Conservation (phyloP, 2,797 vertebrate species). For the Siniperca obscura region DNA sequence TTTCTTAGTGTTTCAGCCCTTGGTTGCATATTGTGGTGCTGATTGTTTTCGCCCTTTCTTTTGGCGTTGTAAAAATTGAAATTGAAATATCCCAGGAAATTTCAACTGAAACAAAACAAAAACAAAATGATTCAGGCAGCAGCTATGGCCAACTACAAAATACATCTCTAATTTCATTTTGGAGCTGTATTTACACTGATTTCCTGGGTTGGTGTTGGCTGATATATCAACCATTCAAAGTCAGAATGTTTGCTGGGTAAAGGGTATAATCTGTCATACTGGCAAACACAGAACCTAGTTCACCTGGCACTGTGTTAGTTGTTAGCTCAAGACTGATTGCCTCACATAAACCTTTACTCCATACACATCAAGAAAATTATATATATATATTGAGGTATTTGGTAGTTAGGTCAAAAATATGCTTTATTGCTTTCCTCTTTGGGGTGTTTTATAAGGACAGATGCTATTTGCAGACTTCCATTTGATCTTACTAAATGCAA, state of each 20-base stretch:
- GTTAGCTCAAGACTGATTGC: not conserved
- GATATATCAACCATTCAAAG: not conserved
- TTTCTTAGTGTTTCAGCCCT: too few relatives aligned
- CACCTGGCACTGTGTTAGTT: not conserved
- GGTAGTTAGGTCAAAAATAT: not conserved
- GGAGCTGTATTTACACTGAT: not conserved
- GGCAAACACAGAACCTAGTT: not conserved
- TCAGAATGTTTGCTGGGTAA: not conserved
- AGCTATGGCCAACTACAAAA: not conserved
- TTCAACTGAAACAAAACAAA: not conserved
- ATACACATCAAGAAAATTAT: too few relatives aligned
- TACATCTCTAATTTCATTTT: not conserved
- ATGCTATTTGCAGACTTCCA: constrained; percentile 38
- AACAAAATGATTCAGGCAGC: not conserved
- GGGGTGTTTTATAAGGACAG: not conserved
- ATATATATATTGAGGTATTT: not conserved
- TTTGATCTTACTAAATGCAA: constrained; percentile 37
- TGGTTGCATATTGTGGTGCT: too few relatives aligned
- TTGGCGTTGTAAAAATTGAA: not conserved
- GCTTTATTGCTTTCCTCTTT: not conserved
- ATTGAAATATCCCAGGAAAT: not conserved
- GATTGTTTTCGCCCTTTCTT: too few relatives aligned
- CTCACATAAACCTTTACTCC: not conserved
- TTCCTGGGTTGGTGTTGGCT: not conserved
- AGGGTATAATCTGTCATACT: not conserved